phyloP scores from a whole-genome alignment of 1,140 invertebrate species.

The Limonius californicus region DNA sequence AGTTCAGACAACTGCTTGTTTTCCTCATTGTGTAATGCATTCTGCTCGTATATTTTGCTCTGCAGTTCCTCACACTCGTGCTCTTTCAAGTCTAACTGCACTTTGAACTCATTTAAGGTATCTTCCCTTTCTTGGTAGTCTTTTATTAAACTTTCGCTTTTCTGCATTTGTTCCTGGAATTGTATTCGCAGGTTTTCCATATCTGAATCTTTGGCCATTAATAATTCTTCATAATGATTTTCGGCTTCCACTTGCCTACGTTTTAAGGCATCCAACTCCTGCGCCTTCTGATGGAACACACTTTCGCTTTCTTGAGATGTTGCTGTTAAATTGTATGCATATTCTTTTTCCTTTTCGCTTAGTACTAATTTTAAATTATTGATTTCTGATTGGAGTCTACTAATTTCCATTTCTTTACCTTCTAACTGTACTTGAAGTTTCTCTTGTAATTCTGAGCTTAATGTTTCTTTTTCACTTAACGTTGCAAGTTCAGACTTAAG shows the following conservation, averaged over 20 bases:
- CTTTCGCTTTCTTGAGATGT: conserved; percentile 13
- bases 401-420: background rate
- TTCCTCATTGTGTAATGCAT: conserved; percentile 46
- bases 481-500: conserved; percentile 17
- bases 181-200: conserved; percentile 23
- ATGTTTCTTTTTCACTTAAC: background rate
- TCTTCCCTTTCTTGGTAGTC: conserved; percentile 9
- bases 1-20: conserved; percentile 50
- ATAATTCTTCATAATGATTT: conserved; percentile 34
- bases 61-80: conserved; percentile 52
- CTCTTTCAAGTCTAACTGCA: conserved; percentile 19
- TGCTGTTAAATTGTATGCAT: conserved; percentile 17
- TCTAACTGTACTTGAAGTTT: background rate
- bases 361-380: conserved; percentile 22
- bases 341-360: conserved; percentile 30
- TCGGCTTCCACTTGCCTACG: conserved; percentile 26
- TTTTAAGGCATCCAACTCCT: conserved; percentile 15
- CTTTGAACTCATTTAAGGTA: conserved; percentile 10
- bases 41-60: conserved; percentile 25
- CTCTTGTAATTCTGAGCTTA: conserved; percentile 1
- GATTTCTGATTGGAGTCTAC: conserved; percentile 23
- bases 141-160: conserved; percentile 21
- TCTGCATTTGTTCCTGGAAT: conserved; percentile 25
- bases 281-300: conserved; percentile 12
- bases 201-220: conserved; percentile 31